phyloP scores from a whole-genome alignment of 2,888 invertebrate genomes.

The Trissolcus japonicus region DNA sequence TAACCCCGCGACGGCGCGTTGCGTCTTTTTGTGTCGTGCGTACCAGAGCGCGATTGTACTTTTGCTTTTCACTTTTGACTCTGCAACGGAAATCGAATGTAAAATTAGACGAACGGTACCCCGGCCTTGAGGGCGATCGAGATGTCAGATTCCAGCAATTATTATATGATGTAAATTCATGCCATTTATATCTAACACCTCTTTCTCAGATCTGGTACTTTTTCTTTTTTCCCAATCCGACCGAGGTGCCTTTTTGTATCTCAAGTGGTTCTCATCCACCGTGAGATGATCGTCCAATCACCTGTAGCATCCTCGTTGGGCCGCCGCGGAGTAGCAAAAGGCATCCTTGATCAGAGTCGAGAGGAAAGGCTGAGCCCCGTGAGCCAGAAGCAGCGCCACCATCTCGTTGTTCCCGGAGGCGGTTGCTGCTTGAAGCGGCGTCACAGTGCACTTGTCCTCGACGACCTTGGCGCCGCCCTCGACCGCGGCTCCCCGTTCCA shows the following conservation, averaged over 20 bases:
- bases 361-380: conserved; percentile 92
- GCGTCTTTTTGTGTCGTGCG: background rate
- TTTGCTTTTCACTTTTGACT: conserved; percentile 3
- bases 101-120: conserved; percentile 19
- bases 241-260: too few relatives aligned
- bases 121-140: conserved; percentile 3
- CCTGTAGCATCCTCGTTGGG: conserved; percentile 90
- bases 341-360: conserved; percentile 90
- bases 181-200: conserved; percentile 7
- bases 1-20: conserved; percentile 7
- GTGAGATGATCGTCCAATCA: conserved; percentile 61
- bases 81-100: conserved; percentile 23
- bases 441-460: conserved; percentile 91
- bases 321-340: conserved; percentile 89
- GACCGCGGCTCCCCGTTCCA: conserved; percentile 89
- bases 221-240: too few relatives aligned
- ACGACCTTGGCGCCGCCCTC: conserved; percentile 90
- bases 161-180: conserved; percentile 25
- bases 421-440: conserved; percentile 91
- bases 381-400: conserved; percentile 86
- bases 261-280: too few relatives aligned
- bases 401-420: conserved; percentile 89
- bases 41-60: background rate
- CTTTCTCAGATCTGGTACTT: too few relatives aligned
- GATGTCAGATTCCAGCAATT: conserved; percentile 2